These are phyloP conservation scores for Rhynchonycteris naso DNA, from an alignment of 2,797 vertebrate genomes.

Conservation along the genomic window DNA sequence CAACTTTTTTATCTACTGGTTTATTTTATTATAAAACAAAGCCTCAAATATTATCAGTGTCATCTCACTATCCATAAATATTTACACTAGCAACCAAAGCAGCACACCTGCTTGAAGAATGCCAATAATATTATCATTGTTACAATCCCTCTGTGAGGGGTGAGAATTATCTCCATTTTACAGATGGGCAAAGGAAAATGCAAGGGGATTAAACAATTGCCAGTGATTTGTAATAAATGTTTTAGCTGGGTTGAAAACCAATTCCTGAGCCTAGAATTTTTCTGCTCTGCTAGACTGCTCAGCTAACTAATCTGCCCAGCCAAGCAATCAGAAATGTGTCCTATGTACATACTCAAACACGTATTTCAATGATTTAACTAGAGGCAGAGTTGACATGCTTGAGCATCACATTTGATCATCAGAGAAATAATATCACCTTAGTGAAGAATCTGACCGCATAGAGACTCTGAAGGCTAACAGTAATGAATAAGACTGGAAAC, in stretches of 20 bases:
- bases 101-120: background rate
- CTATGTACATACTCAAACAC: background rate
- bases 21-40: constrained; percentile 10
- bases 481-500: background rate
- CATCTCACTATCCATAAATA: background rate
- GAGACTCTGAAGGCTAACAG: background rate
- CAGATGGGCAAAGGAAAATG: background rate
- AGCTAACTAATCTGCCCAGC: background rate
- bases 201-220: background rate
- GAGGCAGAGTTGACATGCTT: constrained; percentile 18
- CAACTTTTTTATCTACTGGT: background rate
- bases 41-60: background rate
- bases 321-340: constrained; percentile 18
- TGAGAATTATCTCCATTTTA: background rate
- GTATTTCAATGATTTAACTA: background rate
- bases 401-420: background rate
- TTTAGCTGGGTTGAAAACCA: background rate
- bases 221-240: background rate
- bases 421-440: background rate
- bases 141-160: background rate
- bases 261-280: background rate
- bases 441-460: background rate
- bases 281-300: background rate
- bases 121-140: background rate
- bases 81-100: background rate